Evolutionary conservation across 2,888 invertebrate genomes (phyloP).

Genomic region (Sussaba pulchella): DNA sequence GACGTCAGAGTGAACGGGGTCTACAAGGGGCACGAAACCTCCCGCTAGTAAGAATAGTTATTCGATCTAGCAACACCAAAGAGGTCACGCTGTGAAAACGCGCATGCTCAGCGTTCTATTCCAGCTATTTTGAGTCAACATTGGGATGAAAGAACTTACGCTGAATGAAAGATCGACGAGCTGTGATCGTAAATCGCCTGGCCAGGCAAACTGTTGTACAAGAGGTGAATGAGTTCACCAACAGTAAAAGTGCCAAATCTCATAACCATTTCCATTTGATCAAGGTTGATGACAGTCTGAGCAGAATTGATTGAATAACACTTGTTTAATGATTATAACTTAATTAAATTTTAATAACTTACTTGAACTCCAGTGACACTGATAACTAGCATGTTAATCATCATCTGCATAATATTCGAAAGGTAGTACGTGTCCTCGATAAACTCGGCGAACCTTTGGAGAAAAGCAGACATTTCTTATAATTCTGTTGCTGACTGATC

Average conservation of each 20-base stretch:
- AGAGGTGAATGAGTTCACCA: constrained; percentile 53
- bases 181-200: constrained; percentile 56
- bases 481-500: no score
- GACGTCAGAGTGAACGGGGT: no score
- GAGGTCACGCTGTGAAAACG: no score
- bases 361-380: constrained; percentile 60
- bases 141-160: constrained; percentile 27
- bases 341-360: not conserved
- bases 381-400: constrained; percentile 54
- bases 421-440: constrained; percentile 57
- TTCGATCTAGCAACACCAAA: not conserved
- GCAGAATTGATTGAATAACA: not conserved
- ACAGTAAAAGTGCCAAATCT: constrained; percentile 53
- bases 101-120: no score
- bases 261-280: constrained; percentile 35
- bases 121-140: no score
- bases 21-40: no score
- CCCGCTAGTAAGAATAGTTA: no score
- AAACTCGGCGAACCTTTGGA: constrained; percentile 52
- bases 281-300: constrained; percentile 54
- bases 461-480: constrained; percentile 20
- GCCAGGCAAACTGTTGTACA: constrained; percentile 54
- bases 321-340: not conserved
- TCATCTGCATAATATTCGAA: constrained; percentile 52
- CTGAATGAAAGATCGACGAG: constrained; percentile 43